Evolutionary conservation across 2,888 invertebrate genomes (phyloP).

Genomic region (Protonemura montana): DNA sequence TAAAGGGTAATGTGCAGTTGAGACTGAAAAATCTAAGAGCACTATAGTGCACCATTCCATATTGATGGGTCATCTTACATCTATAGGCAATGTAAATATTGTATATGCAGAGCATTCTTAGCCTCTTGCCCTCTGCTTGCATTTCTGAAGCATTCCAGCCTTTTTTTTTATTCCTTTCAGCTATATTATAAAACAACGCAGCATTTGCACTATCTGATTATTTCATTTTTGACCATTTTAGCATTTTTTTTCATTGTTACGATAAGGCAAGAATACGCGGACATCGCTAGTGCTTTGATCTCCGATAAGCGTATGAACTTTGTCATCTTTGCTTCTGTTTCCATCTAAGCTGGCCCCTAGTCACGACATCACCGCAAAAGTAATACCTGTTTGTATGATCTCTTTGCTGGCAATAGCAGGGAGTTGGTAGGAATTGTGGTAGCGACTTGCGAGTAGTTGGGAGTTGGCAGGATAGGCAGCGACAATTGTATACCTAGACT

Average conservation of each 20-base stretch:
- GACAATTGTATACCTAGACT: not conserved
- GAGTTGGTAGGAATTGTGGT: no score
- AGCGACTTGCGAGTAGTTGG: no score
- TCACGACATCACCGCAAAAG: not conserved
- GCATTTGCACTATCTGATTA: not conserved
- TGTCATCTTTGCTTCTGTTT: not conserved
- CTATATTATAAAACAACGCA: not conserved
- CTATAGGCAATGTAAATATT: not conserved
- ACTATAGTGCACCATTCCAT: not conserved
- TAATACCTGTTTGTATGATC: constrained; percentile 12
- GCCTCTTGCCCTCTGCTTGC: not conserved
- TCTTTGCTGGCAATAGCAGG: not conserved
- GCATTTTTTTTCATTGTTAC: not conserved
- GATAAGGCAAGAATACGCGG: not conserved
- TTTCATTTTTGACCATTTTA: not conserved
- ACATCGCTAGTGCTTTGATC: not conserved
- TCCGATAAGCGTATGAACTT: not conserved
- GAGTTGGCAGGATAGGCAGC: not conserved
- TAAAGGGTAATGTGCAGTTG: not conserved
- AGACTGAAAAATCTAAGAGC: not conserved
- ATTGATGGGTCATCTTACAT: not conserved
- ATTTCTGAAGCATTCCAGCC: not conserved
- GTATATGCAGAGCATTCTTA: not conserved
- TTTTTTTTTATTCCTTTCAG: not conserved
- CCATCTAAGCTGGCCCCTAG: not conserved